Conservation (phyloP, 2,888 invertebrate species). For the Aporophyla nigra region DNA sequence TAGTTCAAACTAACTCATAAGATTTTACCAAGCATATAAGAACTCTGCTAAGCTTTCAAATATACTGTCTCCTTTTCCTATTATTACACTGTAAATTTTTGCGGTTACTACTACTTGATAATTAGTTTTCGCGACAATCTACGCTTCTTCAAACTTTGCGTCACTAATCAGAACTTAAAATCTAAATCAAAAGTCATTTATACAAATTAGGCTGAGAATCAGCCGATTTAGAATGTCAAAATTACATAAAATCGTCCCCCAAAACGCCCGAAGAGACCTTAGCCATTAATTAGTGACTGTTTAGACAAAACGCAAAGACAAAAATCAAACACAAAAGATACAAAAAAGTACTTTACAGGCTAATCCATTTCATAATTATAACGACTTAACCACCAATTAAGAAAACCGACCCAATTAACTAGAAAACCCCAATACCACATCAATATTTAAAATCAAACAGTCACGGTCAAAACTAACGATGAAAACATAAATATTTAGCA, state of each 20-base stretch:
- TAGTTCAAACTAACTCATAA: neutral
- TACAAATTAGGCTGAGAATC: too few relatives aligned
- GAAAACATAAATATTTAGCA: conserved; percentile 49
- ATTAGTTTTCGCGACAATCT: neutral
- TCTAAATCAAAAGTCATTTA: too few relatives aligned
- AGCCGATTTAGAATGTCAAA: too few relatives aligned
- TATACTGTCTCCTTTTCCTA: neutral
- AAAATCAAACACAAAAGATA: neutral
- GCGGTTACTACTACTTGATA: too few relatives aligned
- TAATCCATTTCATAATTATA: neutral
- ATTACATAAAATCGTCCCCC: too few relatives aligned
- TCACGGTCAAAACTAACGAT: conserved; percentile 44
- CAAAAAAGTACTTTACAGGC: neutral
- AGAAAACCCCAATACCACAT: neutral
- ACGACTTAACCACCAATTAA: neutral
- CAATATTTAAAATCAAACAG: conserved; percentile 21
- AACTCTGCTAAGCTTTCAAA: neutral
- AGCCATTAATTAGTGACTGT: neutral
- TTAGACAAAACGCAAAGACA: neutral
- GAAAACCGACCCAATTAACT: conserved; percentile 2
- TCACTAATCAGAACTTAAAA: neutral
- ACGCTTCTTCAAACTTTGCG: neutral
- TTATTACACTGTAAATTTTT: neutral
- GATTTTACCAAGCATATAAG: neutral
- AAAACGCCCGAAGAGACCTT: too few relatives aligned